Evolutionary conservation across 2,113 vertebrate genomes (phyloP).

Genomic region (Gracilinanus agilis): DNA sequence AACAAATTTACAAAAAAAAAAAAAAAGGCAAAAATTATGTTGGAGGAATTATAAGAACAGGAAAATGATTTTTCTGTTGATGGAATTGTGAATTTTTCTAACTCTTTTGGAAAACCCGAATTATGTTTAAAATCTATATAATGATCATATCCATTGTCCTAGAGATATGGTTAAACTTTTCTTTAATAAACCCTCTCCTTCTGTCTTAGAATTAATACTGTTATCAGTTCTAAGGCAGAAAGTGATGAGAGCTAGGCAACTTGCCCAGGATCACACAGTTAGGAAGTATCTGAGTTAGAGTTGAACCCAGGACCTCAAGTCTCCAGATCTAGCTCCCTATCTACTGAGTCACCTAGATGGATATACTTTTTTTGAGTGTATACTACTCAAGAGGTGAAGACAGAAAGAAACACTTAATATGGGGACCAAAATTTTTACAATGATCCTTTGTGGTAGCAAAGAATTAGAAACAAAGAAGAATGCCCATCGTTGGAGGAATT

Average conservation of each 20-base stretch:
- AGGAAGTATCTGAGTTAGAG: no score
- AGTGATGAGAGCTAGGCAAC: no score
- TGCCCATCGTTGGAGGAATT: neutral
- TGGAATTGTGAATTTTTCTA: neutral
- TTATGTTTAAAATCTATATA: neutral
- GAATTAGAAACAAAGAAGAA: neutral
- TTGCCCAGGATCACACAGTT: no score
- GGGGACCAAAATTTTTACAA: neutral
- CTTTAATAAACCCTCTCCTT: no score
- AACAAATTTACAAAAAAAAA: neutral
- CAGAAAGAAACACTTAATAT: neutral
- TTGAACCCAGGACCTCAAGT: no score
- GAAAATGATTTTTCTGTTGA: neutral
- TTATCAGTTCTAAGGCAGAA: no score
- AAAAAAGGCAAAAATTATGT: neutral
- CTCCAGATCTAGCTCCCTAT: no score
- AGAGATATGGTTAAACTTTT: neutral
- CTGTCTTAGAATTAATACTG: no score
- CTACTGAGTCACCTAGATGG: no score
- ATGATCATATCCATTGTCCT: neutral
- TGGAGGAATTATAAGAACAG: neutral
- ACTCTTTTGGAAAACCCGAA: neutral
- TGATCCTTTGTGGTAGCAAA: neutral
- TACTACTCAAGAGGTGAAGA: neutral
- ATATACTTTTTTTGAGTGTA: no score